Base-by-base conservation (phyloP, 1,140 invertebrate species). In the Aphis gossypii region DNA sequence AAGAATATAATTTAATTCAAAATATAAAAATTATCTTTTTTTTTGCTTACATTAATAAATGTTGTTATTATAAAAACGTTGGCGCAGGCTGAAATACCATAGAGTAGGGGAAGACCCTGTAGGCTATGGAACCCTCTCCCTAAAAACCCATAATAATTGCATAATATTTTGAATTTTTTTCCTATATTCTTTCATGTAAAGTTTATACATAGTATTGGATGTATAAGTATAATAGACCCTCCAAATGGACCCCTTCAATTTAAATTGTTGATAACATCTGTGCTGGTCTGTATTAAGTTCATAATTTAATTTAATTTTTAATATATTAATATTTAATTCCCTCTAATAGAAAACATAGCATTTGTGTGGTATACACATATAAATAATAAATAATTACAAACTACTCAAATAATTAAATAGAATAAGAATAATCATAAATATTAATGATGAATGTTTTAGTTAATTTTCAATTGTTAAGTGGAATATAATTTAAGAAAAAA, bases 151-250 rank as follows among this genome's bases (percentile, higher is more conserved):
- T 76, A 76, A 23, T 76, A n/a, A 76, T 76, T 76, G 30, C n/a
- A 76, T 76, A 76, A 76, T 76, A n/a, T 76, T 76, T 76, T 76
- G 60, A 35, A 76, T n/a, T n/a, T 76, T 76, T 76, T 76, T 76
- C 5, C 14, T 76, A 35, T n/a, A 76, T 20, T 76, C 60, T 76
- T 76, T 76, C 60, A 76, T n/a, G 60, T 76, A n/a, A 76, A 76
- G 60, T 35, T 76, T 76, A 76, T n/a, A 76, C n/a, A n/a, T 76
- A n/a, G n/a, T 14, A 76, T 76, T 76, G 60, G 4, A 76, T 76
- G 60, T 76, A 54, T 51, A 51, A 18, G 14, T 18, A 68, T 76
- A 76, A 76, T 35, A 76, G 14, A 76, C 60, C 60, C 60, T 76
- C 60, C 14, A 76, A 76, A 76, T 76, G 30, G 60, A 76, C 60